These are phyloP conservation scores for Coenonympha glycerion DNA, from an alignment of 2,888 invertebrate species.

Conservation along the genomic window DNA sequence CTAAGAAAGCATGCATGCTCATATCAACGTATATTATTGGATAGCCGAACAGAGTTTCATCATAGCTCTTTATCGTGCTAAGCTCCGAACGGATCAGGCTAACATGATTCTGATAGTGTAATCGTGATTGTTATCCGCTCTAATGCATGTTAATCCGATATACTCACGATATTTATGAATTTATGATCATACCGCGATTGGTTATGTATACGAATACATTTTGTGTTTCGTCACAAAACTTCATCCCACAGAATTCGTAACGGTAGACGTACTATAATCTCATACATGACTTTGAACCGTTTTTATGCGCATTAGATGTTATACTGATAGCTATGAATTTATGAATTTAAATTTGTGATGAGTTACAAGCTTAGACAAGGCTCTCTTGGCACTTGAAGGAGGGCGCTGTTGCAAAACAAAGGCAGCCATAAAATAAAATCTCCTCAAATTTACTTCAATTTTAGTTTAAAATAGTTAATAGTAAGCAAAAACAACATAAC, in stretches of 20 bases:
- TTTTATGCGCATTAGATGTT: background rate
- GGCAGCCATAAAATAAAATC: no score
- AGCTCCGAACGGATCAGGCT: background rate
- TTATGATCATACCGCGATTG: background rate
- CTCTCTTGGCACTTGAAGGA: no score
- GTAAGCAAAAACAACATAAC: no score
- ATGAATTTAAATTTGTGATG: background rate
- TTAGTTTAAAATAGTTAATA: no score
- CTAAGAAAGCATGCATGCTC: no score
- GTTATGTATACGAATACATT: background rate
- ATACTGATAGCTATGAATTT: background rate
- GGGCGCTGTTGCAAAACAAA: no score
- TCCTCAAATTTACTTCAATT: no score
- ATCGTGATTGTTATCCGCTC: background rate
- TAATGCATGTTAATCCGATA: slow-evolving; percentile 3
- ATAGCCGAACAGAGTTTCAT: background rate
- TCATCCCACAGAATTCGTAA: background rate
- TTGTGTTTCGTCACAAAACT: background rate
- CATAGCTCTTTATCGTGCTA: background rate
- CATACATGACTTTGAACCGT: background rate
- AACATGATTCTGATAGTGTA: background rate
- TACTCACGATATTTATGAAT: slow-evolving; percentile 2
- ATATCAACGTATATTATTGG: background rate
- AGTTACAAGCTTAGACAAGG: no score
- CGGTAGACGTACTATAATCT: background rate